Conservation (phyloP, 2,888 invertebrate species). For the Leptopilina syphax region DNA sequence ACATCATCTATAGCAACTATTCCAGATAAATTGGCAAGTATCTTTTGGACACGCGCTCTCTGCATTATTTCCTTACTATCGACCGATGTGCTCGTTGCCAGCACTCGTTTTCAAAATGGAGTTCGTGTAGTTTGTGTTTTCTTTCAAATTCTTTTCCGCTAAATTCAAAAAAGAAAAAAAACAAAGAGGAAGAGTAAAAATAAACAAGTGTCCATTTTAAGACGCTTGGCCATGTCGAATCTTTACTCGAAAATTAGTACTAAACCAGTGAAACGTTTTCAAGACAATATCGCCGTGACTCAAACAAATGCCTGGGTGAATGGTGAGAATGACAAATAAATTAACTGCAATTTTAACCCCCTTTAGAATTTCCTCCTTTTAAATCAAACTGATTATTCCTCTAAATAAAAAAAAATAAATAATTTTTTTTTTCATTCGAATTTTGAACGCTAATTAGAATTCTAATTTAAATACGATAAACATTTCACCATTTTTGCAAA, state of each 20-base stretch:
- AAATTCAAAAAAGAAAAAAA: constrained; percentile 49
- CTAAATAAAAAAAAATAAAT: background rate
- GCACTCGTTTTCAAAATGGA: constrained; percentile 64
- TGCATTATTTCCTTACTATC: constrained; percentile 63
- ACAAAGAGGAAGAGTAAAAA: constrained; percentile 41
- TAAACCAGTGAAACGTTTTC: constrained; percentile 86
- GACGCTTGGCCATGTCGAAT: constrained; percentile 85
- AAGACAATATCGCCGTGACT: constrained; percentile 86
- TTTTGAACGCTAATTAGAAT: too few species aligned
- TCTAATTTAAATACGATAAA: too few species aligned
- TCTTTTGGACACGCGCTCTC: constrained; percentile 60
- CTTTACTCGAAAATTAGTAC: constrained; percentile 86
- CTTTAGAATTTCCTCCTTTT: background rate
- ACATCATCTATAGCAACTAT: constrained; percentile 5
- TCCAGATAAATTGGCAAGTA: constrained; percentile 45
- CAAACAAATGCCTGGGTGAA: constrained; percentile 93
- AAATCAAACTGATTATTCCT: background rate
- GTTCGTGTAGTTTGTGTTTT: constrained; percentile 57
- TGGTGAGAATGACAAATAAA: constrained; percentile 80
- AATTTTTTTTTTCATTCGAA: background rate
- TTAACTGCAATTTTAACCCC: background rate
- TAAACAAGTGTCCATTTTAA: constrained; percentile 49
- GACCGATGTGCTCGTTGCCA: constrained; percentile 62
- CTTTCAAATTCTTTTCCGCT: constrained; percentile 45
- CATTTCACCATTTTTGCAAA: too few species aligned